Conservation (phyloP, 2,888 invertebrate species). For the Chirona hameri region DNA sequence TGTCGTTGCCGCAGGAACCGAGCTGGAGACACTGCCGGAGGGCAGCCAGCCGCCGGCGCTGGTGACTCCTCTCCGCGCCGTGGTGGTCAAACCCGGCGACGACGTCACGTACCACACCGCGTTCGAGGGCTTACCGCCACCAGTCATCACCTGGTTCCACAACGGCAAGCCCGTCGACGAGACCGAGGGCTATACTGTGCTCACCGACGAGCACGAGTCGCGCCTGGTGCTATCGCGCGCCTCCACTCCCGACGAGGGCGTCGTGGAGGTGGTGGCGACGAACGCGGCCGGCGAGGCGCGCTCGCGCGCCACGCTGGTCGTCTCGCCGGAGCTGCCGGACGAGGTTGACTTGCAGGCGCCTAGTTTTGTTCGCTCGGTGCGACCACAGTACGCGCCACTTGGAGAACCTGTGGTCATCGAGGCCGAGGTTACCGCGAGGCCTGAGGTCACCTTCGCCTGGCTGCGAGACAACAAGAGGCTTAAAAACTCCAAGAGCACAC, state of each 20-base stretch:
- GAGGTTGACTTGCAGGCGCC: slow-evolving; percentile 63
- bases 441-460: slow-evolving; percentile 82
- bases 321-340: slow-evolving; percentile 53
- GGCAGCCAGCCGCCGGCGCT: slow-evolving; percentile 55
- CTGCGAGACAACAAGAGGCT: slow-evolving; percentile 70
- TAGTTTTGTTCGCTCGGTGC: slow-evolving; percentile 65
- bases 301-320: slow-evolving; percentile 75
- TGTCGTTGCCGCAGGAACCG: slow-evolving; percentile 35
- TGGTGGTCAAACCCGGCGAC: slow-evolving; percentile 65
- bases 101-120: slow-evolving; percentile 65
- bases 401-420: slow-evolving; percentile 77
- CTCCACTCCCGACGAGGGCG: slow-evolving; percentile 56
- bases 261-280: slow-evolving; percentile 80
- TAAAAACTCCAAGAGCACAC: slow-evolving; percentile 46
- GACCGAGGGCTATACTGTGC: neutral
- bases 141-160: slow-evolving; percentile 47
- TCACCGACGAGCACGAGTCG: neutral
- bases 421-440: slow-evolving; percentile 69
- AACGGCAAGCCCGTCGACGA: slow-evolving; percentile 43
- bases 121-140: slow-evolving; percentile 57
- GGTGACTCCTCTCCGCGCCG: slow-evolving; percentile 73
- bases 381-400: slow-evolving; percentile 64
- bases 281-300: slow-evolving; percentile 73
- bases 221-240: slow-evolving; percentile 5
- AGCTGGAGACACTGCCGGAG: slow-evolving; percentile 38